These are phyloP conservation scores for Drosophila punjabiensis DNA, from an alignment of 1,140 invertebrate species.

Conservation along the genomic window DNA sequence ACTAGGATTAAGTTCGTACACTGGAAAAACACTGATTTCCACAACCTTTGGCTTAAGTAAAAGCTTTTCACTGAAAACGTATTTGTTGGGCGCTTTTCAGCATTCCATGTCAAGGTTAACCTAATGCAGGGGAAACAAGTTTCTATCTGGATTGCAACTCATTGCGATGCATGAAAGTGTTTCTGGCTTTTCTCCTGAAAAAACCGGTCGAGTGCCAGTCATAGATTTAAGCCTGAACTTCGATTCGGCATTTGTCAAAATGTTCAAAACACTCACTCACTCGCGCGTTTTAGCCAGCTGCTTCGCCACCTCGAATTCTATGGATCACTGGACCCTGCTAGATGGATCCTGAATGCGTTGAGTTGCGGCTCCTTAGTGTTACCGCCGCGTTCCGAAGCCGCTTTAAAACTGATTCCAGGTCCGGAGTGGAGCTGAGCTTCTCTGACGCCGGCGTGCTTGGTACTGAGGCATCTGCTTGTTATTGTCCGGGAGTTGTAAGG, in stretches of 20 bases:
- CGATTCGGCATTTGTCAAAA: conserved; percentile 1
- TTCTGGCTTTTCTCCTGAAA: background rate
- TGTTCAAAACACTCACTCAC: conserved; percentile 10
- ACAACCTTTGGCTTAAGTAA: background rate
- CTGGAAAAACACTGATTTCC: background rate
- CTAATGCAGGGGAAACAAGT: conserved; percentile 14
- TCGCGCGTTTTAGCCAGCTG: conserved; percentile 12
- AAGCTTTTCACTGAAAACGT: conserved; percentile 2
- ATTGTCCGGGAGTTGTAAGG: conserved; percentile 28
- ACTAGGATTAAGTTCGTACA: background rate
- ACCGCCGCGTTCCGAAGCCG: conserved; percentile 31
- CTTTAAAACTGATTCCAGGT: conserved; percentile 48
- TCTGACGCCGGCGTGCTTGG: conserved; percentile 19
- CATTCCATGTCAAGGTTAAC: conserved; percentile 2
- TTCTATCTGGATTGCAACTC: conserved; percentile 21
- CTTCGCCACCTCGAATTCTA: background rate
- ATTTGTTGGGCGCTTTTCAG: background rate
- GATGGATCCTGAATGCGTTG: background rate
- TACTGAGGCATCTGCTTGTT: conserved; percentile 57
- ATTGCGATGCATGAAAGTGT: conserved; percentile 26
- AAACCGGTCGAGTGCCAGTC: conserved; percentile 32
- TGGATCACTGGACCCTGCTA: background rate
- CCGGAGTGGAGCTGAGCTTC: conserved; percentile 25
- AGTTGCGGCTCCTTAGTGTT: background rate
- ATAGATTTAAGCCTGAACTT: conserved; percentile 3